Percentiles rank a stretch among this genome's conserved stretches.
Evolutionary conservation across 2,888 invertebrate species (phyloP).

Genomic region (Ptilodon capucinus): DNA sequence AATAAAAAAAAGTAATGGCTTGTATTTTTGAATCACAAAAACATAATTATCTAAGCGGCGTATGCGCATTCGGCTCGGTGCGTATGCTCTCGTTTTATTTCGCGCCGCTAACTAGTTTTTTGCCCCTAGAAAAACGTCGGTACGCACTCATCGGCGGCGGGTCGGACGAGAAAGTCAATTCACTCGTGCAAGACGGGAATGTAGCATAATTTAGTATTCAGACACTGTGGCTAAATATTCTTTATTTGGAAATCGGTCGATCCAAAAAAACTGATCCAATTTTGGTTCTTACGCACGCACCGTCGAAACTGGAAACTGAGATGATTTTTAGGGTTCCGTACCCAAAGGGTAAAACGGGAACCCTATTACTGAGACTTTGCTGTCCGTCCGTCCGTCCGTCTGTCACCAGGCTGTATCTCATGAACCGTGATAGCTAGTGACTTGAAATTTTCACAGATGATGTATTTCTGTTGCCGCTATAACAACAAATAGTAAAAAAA

Average conservation of each 20-base stretch:
- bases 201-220: conserved; percentile 33
- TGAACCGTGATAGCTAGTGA: no score
- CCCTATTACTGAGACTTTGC: no score
- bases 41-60: background rate
- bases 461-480: no score
- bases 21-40: background rate
- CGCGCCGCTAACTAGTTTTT: conserved; percentile 59
- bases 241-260: conserved; percentile 13
- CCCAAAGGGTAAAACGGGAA: no score
- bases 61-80: conserved; percentile 16
- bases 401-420: no score
- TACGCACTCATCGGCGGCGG: conserved; percentile 48
- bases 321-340: no score
- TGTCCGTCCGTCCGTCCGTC: no score
- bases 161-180: conserved; percentile 56
- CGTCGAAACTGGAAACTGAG: background rate
- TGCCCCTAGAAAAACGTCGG: conserved; percentile 50
- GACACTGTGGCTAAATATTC: conserved; percentile 2
- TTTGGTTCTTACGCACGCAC: conserved; percentile 7
- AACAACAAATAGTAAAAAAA: no score
- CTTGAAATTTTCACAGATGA: no score
- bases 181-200: conserved; percentile 48
- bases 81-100: conserved; percentile 52
- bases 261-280: conserved; percentile 4
- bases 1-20: no score